Evolutionary conservation across 2,888 invertebrate species (phyloP).

Genomic region (Odontocerum albicorne): DNA sequence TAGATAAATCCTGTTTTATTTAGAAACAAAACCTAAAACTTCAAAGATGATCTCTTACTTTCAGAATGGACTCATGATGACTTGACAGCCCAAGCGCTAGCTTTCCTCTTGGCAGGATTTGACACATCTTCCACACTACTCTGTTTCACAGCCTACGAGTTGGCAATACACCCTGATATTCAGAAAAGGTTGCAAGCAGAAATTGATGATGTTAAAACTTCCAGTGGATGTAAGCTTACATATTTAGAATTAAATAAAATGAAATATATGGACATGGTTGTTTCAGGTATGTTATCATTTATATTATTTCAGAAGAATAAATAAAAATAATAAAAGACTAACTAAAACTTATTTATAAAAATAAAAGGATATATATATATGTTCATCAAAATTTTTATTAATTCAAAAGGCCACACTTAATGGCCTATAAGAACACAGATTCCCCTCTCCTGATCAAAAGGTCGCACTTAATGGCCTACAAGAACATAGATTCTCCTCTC

Average conservation of each 20-base stretch:
- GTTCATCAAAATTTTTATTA: conserved; percentile 11
- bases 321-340: too few species aligned
- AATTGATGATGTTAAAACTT: conserved; percentile 37
- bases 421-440: too few species aligned
- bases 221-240: conserved; percentile 41
- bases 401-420: conserved; percentile 16
- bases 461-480: too few species aligned
- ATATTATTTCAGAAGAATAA: too few species aligned
- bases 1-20: background rate
- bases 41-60: conserved; percentile 19
- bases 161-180: conserved; percentile 48
- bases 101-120: conserved; percentile 54
- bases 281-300: conserved; percentile 39
- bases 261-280: conserved; percentile 53
- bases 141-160: conserved; percentile 47
- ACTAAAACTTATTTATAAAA: too few species aligned
- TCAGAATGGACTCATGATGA: conserved; percentile 50
- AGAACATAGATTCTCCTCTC: too few species aligned
- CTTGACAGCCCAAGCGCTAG: conserved; percentile 49
- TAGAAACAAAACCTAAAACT: background rate
- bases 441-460: too few species aligned
- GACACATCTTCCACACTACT: conserved; percentile 49
- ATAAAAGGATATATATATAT: too few species aligned
- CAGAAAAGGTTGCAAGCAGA: conserved; percentile 48
- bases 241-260: conserved; percentile 49